phyloP scores from a whole-genome alignment of 2,888 invertebrate genomes.

The Eulithis prunata region DNA sequence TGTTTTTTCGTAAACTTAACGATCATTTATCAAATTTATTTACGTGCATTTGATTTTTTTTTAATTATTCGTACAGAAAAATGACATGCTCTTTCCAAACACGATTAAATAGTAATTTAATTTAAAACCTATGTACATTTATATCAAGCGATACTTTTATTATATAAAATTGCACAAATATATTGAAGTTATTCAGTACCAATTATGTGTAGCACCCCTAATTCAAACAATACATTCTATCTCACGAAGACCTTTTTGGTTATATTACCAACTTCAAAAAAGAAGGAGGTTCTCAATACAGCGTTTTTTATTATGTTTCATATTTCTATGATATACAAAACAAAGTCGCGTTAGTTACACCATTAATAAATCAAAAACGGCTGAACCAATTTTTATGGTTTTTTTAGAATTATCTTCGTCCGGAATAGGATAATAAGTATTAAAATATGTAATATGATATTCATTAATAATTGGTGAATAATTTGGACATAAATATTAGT shows the following conservation, averaged over 20 bases:
- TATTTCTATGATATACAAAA: no score
- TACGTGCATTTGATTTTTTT: background rate
- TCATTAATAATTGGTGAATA: no score
- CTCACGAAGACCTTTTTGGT: background rate
- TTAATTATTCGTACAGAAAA: background rate
- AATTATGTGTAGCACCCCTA: conserved; percentile 28
- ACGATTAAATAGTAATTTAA: conserved; percentile 16
- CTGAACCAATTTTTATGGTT: no score
- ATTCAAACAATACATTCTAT: conserved; percentile 8
- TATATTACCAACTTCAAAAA: no score
- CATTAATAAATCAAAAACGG: no score
- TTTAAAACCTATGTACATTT: conserved; percentile 16
- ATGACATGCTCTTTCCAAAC: background rate
- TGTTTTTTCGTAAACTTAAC: background rate
- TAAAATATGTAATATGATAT: no score
- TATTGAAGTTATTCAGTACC: conserved; percentile 26
- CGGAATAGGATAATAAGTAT: no score
- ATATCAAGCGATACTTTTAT: conserved; percentile 27
- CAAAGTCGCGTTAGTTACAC: no score
- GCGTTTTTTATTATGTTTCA: no score
- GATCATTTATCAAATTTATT: background rate
- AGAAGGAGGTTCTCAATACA: no score
- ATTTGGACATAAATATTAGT: no score
- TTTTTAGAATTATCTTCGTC: no score
- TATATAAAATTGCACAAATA: conserved; percentile 33